These are phyloP conservation scores for Calliopsis andreniformis DNA, from an alignment of 1,140 invertebrate species.

Conservation along the genomic window DNA sequence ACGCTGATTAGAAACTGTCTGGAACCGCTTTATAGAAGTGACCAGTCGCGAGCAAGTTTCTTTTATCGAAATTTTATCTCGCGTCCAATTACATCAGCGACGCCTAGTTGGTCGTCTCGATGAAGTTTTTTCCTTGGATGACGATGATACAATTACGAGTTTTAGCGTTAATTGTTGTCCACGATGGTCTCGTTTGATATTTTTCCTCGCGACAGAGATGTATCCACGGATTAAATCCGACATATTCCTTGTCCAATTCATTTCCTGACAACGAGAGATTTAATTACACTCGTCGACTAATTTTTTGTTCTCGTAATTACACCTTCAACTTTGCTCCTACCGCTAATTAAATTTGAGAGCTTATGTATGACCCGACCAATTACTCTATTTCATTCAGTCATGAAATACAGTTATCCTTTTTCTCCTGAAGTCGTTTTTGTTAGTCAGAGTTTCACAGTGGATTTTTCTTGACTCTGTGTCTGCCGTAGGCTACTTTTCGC, in stretches of 20 bases:
- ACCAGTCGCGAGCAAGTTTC: background rate
- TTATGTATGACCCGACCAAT: background rate
- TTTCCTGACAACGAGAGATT: background rate
- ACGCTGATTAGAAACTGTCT: background rate
- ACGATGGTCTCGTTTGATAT: background rate
- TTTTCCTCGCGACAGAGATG: background rate
- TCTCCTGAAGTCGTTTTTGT: too few species aligned
- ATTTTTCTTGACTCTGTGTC: too few species aligned
- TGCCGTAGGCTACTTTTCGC: too few species aligned
- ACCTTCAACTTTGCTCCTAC: background rate
- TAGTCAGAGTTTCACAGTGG: too few species aligned
- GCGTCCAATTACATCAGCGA: background rate
- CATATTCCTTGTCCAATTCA: background rate
- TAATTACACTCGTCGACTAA: background rate
- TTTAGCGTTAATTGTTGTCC: background rate
- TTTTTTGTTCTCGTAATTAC: conserved; percentile 23
- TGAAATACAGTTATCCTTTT: too few species aligned
- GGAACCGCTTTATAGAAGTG: background rate
- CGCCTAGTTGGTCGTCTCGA: too few species aligned
- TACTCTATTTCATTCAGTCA: too few species aligned
- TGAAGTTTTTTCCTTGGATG: too few species aligned
- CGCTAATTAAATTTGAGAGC: conserved; percentile 13
- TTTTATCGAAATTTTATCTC: background rate
- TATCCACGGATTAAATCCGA: background rate
- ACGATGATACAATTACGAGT: background rate